Evolutionary conservation across 2,113 vertebrate species (phyloP).

Genomic region (Siniperca knerii): DNA sequence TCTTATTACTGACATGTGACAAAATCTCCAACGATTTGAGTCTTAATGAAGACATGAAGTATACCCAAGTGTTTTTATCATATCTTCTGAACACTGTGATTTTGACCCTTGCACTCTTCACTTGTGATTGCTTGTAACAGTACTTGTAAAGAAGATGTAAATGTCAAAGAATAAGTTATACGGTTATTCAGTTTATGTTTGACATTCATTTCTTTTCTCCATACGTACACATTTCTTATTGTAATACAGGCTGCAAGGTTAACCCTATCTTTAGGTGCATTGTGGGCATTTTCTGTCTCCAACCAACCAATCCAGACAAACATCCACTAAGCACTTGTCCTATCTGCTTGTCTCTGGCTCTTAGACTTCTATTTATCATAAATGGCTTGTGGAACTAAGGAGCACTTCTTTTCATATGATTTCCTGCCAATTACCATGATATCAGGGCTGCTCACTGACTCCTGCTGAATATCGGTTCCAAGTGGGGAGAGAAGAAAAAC

Average conservation of each 20-base stretch:
- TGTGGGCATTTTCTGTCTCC: not conserved
- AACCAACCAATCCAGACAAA: slow-evolving; percentile 11
- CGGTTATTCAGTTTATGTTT: not conserved
- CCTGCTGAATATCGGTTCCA: slow-evolving; percentile 48
- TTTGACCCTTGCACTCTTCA: not conserved
- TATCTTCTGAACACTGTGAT: not conserved
- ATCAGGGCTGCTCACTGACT: slow-evolving; percentile 54
- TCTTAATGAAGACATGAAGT: not conserved
- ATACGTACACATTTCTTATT: not conserved
- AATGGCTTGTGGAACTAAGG: slow-evolving; percentile 28
- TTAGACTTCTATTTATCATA: slow-evolving; percentile 33
- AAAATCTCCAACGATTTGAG: not conserved
- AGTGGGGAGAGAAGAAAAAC: not conserved
- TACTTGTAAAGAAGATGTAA: not conserved
- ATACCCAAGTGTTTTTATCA: not conserved
- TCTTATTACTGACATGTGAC: slow-evolving; percentile 28
- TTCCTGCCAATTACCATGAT: slow-evolving; percentile 59
- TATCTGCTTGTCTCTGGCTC: slow-evolving; percentile 17
- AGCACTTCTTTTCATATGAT: slow-evolving; percentile 51
- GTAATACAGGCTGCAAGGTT: not conserved
- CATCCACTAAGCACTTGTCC: not conserved
- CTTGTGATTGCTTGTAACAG: not conserved
- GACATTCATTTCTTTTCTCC: not conserved
- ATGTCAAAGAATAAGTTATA: not conserved
- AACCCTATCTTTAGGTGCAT: not conserved